A percentile compares a stretch with the other conserved stretches of the same genome.
Evolutionary conservation across 2,797 vertebrate genomes (phyloP).

Genomic region (Ptychadena robeensis): DNA sequence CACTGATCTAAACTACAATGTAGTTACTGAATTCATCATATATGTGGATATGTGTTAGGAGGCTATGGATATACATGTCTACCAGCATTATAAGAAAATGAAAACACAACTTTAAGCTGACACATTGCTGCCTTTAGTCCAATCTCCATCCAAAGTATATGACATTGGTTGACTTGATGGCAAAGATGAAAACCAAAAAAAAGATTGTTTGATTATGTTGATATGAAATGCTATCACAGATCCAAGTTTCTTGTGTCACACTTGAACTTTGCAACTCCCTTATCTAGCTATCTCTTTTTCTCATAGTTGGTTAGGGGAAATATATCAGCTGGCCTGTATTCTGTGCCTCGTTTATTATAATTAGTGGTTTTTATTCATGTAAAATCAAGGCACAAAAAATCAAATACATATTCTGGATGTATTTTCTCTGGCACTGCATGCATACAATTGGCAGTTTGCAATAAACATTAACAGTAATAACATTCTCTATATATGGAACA

Average conservation of each 20-base stretch:
- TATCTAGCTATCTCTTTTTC: slow-evolving; percentile 30
- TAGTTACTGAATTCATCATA: too few species aligned
- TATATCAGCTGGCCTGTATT: slow-evolving; percentile 9
- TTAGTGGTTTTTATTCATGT: slow-evolving; percentile 45
- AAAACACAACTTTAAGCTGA: neutral
- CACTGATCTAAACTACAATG: too few species aligned
- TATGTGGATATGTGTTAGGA: neutral
- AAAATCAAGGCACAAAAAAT: slow-evolving; percentile 5
- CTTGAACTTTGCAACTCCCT: neutral
- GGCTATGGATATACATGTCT: neutral
- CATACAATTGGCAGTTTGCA: slow-evolving; percentile 35
- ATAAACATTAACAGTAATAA: slow-evolving; percentile 40
- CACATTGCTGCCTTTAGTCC: neutral
- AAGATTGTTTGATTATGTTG: neutral
- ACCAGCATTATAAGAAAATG: neutral
- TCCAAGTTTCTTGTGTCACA: neutral
- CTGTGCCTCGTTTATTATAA: slow-evolving; percentile 14
- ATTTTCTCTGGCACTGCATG: slow-evolving; percentile 33
- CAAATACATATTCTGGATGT: slow-evolving; percentile 28
- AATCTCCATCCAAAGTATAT: neutral
- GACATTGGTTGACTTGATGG: neutral
- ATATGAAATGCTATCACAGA: neutral
- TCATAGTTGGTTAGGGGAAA: slow-evolving; percentile 21
- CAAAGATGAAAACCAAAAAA: neutral
- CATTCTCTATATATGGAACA: slow-evolving; percentile 25